Base-by-base conservation (phyloP, 2,797 vertebrate species). In the Coregonus suidteri region DNA sequence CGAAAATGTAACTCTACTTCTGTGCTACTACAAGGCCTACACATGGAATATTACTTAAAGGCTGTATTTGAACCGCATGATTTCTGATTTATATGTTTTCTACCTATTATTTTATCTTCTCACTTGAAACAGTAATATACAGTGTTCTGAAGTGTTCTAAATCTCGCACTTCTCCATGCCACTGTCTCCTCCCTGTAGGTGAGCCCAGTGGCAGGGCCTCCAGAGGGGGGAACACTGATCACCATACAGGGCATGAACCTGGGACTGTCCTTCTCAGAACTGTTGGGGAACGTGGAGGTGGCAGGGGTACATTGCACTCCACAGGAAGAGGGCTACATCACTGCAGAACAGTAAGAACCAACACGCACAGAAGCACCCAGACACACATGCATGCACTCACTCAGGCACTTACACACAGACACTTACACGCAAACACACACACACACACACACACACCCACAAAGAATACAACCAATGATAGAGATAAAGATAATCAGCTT, bases 181-280 rank as follows among this genome's bases (percentile, higher is more conserved):
- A 25, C 30, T 13, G n/a, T n/a, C 54, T 35, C n/a, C 13, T 20
- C 35, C 37, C 1, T 75, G 11, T 37, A 95, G 98, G 96, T 99
- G 86, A 93, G 95, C 83, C 98, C 98, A 0, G 92, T 96, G 81
- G 95, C 97, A 0, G 98, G 97, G 13, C 98, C 98, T 3, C 92
- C 94, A 0, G 96, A 98, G 84, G 98, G 98, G 71, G 98, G 98
- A 0, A 99, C 98, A 0, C 92, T 95, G 77, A 96, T 99, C 84
- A 99, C 97, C 62, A 97, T 98, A 89, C 97, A 94, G 0, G 98
- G 97, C 0, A 90, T 96, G 73, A 99, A 99, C 93, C 93, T 99
- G 85, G 98, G 98, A 35, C 92, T 99, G 91, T 95, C 96, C 78
- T 97, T 99, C 91, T 95, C 95, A 0, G 98, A 99, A 93, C 95